Evolutionary conservation across 2,888 invertebrate species (phyloP), one percentile per base, ranked within the genome.

Genomic region (Ptycholaimellus sp.): DNA sequence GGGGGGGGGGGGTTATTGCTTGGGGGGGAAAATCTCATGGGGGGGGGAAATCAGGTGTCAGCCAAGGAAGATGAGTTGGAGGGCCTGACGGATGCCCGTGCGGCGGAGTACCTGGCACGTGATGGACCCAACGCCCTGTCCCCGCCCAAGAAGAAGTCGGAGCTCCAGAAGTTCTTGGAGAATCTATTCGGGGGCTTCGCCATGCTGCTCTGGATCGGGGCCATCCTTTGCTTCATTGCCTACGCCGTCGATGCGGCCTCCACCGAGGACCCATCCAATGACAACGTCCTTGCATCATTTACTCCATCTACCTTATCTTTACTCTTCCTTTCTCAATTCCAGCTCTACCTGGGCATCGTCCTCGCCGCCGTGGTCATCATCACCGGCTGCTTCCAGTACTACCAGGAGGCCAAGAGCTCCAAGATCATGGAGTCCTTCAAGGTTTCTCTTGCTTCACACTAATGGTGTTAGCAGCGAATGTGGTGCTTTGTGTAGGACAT

Each of bases 151-250:
- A 81, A 80, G 64, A 87, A 85, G 44, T 87, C 90, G 55, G 90
- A 90, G 71, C 90, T 87, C 87, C 78, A 90, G 53, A 90, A 90
- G 67, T 90, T 90, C 71, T 83, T 85, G 71, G 85, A 87, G 72
- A 85, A 90, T 68, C 70, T 90, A 56, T 90, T 90, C 66, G 87
- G 87, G 52, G 90, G 90, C 57, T 90, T 90, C 64, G 81, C 79
- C 1, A 53, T 72, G 65, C 70, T 90, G 59, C 68, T 90, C 60
- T 90, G 87, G 87, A 44, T 54, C 16, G 55, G 55, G 40, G 52
- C 55, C n/a, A 37, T 56, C 36, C 49, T 55, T 25, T 55, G 55
- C 40, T 55, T 53, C 45, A 42, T 55, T 32, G 55, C 55, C 27
- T 56, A 49, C 44, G 45, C 51, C 14, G 55, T 56, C 40, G 56